phyloP scores from a whole-genome alignment of 2,888 invertebrate species.

The Aspidiotus destructor region DNA sequence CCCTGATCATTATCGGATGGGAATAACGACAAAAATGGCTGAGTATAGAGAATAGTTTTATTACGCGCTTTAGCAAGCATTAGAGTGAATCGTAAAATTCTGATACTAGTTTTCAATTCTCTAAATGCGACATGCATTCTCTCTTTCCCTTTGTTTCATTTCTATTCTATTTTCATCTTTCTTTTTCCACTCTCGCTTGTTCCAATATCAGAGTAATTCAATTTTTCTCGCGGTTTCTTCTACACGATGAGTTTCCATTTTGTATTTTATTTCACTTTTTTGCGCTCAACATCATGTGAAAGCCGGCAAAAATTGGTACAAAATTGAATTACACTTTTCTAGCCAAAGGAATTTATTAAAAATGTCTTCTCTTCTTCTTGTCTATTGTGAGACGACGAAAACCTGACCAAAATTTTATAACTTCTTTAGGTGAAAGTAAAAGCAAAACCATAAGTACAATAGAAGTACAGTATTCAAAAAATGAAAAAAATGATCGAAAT shows the following conservation, averaged over 20 bases:
- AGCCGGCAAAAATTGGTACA: too few relatives aligned
- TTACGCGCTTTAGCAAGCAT: constrained; percentile 9
- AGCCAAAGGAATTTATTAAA: too few relatives aligned
- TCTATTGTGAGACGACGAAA: too few relatives aligned
- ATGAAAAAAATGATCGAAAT: too few relatives aligned
- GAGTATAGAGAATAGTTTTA: constrained; percentile 11
- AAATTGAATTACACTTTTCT: too few relatives aligned
- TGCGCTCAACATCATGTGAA: too few relatives aligned
- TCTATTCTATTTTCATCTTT: neutral
- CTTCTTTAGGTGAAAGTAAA: too few relatives aligned
- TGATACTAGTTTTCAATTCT: constrained; percentile 10
- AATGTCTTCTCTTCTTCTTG: too few relatives aligned
- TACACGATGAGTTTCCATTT: neutral
- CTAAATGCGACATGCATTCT: neutral
- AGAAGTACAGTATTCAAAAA: too few relatives aligned
- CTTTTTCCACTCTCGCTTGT: neutral
- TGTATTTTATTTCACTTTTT: constrained; percentile 9
- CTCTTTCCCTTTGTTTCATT: neutral
- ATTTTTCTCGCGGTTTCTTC: constrained; percentile 1
- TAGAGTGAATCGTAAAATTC: constrained; percentile 12
- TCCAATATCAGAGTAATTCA: constrained; percentile 1
- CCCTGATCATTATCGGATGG: neutral
- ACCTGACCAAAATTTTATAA: too few relatives aligned
- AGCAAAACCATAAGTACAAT: too few relatives aligned
- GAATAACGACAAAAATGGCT: constrained; percentile 6